Conservation (phyloP, 2,113 vertebrate genomes). For the Spilogale gracilis region DNA sequence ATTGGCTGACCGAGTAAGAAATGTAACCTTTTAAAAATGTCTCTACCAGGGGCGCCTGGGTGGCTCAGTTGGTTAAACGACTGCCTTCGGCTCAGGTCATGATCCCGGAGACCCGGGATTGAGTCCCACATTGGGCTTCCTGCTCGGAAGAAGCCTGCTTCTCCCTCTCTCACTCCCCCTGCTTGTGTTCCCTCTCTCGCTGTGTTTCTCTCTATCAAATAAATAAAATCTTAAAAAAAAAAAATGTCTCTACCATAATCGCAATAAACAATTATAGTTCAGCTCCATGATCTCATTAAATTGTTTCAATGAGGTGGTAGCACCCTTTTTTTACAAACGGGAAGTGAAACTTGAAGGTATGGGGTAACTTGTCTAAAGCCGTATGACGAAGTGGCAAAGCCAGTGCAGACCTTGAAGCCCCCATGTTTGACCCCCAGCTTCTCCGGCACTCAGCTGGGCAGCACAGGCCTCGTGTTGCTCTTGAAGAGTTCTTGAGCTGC, state of each 20-base stretch:
- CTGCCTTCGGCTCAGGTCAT: no score
- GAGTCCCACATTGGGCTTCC: no score
- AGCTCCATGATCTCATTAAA: background rate
- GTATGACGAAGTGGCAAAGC: background rate
- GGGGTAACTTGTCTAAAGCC: background rate
- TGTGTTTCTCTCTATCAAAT: no score
- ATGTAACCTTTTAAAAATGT: background rate
- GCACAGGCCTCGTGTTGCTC: background rate
- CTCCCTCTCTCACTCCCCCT: no score
- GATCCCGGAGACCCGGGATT: no score
- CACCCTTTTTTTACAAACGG: background rate
- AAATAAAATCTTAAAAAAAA: no score
- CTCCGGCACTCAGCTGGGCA: fast-evolving
- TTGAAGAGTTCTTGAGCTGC: background rate
- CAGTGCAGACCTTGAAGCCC: background rate
- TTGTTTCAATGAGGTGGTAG: background rate
- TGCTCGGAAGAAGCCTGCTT: no score
- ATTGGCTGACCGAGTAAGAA: background rate
- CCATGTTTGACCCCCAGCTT: background rate
- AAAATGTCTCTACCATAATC: background rate
- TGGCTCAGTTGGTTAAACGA: no score
- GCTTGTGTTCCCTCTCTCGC: no score
- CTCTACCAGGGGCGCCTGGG: background rate
- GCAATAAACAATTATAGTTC: background rate
- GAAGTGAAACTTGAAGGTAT: background rate